Percentiles rank a stretch among this genome's conserved stretches.
phyloP scores from a whole-genome alignment of 1,140 invertebrate species.

The Drosophila carrolli region DNA sequence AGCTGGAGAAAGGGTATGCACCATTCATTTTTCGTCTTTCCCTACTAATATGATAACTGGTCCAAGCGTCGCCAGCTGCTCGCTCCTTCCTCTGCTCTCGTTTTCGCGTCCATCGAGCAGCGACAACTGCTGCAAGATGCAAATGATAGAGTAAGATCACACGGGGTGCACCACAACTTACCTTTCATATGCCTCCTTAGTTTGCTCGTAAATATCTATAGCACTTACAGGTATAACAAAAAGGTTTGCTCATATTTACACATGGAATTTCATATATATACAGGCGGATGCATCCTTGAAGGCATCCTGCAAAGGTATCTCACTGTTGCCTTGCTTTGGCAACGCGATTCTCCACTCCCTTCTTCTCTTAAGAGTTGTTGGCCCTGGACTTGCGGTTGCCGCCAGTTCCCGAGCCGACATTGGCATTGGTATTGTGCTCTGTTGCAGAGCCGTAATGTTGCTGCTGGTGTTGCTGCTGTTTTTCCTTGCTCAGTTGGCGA shows the following conservation, averaged over 20 bases:
- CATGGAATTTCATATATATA: constrained; percentile 74
- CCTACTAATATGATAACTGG: constrained; percentile 80
- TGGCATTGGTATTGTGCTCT: constrained; percentile 62
- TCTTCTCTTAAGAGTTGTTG: constrained; percentile 59
- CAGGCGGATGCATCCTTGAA: constrained; percentile 47
- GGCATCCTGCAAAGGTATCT: constrained; percentile 48
- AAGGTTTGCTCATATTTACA: constrained; percentile 72
- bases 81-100: not conserved
- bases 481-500: constrained; percentile 72
- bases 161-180: constrained; percentile 10
- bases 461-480: constrained; percentile 56
- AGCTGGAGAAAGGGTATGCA: constrained; percentile 66
- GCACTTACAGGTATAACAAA: constrained; percentile 79
- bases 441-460: constrained; percentile 55
- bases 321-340: constrained; percentile 52
- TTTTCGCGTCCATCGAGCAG: constrained; percentile 5
- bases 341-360: constrained; percentile 19
- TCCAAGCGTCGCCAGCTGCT: constrained; percentile 59
- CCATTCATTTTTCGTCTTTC: constrained; percentile 78
- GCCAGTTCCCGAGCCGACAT: constrained; percentile 39
- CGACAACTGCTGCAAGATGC: constrained; percentile 41
- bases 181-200: constrained; percentile 76
- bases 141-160: not conserved
- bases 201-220: constrained; percentile 72
- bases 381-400: constrained; percentile 69